These are phyloP conservation scores for Colletes latitarsis DNA, from an alignment of 1,140 invertebrate genomes.

Conservation along the genomic window DNA sequence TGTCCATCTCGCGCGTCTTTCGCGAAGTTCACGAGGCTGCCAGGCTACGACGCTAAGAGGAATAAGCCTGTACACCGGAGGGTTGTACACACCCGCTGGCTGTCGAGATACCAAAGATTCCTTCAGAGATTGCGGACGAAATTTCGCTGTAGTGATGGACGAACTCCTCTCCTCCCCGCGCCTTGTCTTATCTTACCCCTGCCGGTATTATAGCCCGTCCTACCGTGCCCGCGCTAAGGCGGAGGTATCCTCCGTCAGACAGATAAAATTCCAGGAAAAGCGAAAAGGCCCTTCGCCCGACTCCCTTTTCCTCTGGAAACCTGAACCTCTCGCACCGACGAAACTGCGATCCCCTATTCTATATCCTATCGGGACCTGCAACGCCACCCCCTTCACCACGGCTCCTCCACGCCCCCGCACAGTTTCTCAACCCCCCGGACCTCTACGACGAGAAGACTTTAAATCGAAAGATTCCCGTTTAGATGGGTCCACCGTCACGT, in stretches of 20 bases:
- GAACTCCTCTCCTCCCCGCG: slow-evolving; percentile 65
- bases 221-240: slow-evolving; percentile 32
- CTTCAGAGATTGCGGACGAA: slow-evolving; percentile 77
- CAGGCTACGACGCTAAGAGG: slow-evolving; percentile 31
- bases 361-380: slow-evolving; percentile 36
- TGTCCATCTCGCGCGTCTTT: slow-evolving; percentile 54
- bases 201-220: slow-evolving; percentile 60
- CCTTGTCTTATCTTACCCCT: slow-evolving; percentile 68
- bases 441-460: slow-evolving; percentile 45
- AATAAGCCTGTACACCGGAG: slow-evolving; percentile 54
- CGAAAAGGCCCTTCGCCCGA: slow-evolving; percentile 68
- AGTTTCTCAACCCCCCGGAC: neutral
- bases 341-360: slow-evolving; percentile 49
- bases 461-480: slow-evolving; percentile 67
- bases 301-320: slow-evolving; percentile 63
- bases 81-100: slow-evolving; percentile 56
- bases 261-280: slow-evolving; percentile 74
- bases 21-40: slow-evolving; percentile 52
- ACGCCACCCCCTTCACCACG: no score
- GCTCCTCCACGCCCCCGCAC: neutral
- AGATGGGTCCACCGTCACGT: slow-evolving; percentile 56
- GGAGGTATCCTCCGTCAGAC: slow-evolving; percentile 69
- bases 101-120: slow-evolving; percentile 78
- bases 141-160: slow-evolving; percentile 77
- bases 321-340: slow-evolving; percentile 43